Percentiles rank a stretch among this genome's conserved stretches.
These are phyloP conservation scores for Cinclus mexicanus DNA, from an alignment of 2,113 vertebrate species.

Conservation along the genomic window DNA sequence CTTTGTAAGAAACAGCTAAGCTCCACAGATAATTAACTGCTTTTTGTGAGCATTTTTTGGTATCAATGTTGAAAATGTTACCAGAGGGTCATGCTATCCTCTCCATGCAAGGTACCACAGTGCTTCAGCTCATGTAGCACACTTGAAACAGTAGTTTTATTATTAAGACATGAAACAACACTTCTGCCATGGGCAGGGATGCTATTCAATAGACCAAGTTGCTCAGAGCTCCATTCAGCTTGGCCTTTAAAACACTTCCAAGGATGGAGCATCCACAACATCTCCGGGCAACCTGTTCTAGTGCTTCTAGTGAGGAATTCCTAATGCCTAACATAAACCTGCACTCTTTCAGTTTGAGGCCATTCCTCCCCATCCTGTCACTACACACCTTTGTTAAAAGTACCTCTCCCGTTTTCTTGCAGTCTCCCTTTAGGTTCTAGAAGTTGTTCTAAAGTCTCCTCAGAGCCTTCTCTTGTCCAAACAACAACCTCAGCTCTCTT, in stretches of 20 bases:
- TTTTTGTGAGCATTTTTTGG: background rate
- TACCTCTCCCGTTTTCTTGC: background rate
- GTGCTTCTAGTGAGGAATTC: background rate
- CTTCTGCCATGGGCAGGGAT: background rate
- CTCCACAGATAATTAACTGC: background rate
- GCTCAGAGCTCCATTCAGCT: background rate
- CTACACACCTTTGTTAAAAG: background rate
- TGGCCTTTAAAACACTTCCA: background rate
- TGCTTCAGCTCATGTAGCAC: constrained; percentile 3
- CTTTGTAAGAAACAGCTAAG: background rate
- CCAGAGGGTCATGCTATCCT: constrained; percentile 21
- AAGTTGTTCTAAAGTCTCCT: background rate
- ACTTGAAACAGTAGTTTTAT: background rate
- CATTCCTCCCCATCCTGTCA: background rate
- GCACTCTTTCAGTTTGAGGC: background rate
- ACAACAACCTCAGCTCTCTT: background rate
- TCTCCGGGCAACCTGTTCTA: background rate
- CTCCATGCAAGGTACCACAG: background rate
- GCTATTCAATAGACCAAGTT: background rate
- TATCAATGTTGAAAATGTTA: constrained; percentile 28
- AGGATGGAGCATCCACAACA: background rate
- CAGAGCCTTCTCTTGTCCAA: background rate
- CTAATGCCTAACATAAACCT: background rate
- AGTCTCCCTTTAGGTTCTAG: background rate
- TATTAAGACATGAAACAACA: background rate